phyloP scores from a whole-genome alignment of 1,140 invertebrate species.

The Drosophila sechellia region DNA sequence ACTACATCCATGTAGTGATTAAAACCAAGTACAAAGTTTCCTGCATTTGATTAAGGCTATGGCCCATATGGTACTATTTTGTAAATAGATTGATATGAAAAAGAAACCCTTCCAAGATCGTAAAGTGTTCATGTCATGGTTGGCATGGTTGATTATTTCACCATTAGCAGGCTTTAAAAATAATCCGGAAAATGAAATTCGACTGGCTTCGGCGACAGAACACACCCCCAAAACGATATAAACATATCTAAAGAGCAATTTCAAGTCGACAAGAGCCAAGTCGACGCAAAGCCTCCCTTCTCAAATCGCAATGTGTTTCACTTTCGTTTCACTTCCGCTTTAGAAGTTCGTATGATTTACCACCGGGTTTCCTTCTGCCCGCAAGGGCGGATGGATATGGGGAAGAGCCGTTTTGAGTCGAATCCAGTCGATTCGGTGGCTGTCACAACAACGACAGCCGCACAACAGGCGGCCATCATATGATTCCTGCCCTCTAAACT shows the following conservation, averaged over 20 bases:
- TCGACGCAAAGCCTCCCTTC: constrained; percentile 23
- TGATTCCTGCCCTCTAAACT: constrained; percentile 64
- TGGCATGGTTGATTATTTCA: background rate
- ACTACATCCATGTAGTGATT: too few species aligned
- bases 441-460: constrained; percentile 64
- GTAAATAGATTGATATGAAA: background rate
- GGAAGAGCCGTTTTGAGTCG: constrained; percentile 16
- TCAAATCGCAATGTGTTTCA: constrained; percentile 46
- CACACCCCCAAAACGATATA: constrained; percentile 1
- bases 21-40: too few species aligned
- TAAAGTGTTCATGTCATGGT: background rate
- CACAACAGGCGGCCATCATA: constrained; percentile 63
- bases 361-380: constrained; percentile 23
- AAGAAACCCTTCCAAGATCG: background rate
- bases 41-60: too few species aligned
- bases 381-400: constrained; percentile 5
- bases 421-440: constrained; percentile 45
- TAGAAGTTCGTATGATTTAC: constrained; percentile 52
- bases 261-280: constrained; percentile 19
- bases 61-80: constrained; percentile 2
- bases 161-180: constrained; percentile 1
- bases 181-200: constrained; percentile 3
- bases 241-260: constrained; percentile 23
- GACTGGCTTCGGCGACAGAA: background rate
- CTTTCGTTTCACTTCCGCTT: constrained; percentile 55